Percentiles rank a stretch among this genome's conserved stretches.
Conservation (phyloP, 2,797 vertebrate genomes). For the Glyptemys insculpta region DNA sequence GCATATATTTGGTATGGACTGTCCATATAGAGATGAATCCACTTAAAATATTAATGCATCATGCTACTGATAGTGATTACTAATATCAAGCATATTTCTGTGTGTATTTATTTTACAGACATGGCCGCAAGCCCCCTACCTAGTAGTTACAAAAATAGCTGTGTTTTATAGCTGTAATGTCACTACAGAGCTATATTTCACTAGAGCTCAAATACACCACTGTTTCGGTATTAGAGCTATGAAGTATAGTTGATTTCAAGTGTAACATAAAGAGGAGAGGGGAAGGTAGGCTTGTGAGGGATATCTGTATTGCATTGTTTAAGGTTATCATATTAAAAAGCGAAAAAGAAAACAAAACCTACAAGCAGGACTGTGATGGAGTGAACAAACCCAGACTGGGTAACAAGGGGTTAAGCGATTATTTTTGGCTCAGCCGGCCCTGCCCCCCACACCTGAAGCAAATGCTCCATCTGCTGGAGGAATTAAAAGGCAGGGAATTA, state of each 20-base stretch:
- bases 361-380: too few species aligned
- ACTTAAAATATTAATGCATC: slow-evolving; percentile 47
- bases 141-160: slow-evolving; percentile 1
- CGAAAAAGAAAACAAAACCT: background rate
- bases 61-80: background rate
- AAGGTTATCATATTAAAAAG: background rate
- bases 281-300: background rate
- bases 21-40: background rate
- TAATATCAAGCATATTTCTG: background rate
- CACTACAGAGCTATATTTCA: slow-evolving; percentile 27
- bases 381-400: too few species aligned
- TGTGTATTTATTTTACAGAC: slow-evolving; percentile 23
- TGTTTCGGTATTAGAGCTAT: slow-evolving; percentile 23
- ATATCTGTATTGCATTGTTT: background rate
- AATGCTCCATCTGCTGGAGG: too few species aligned
- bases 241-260: slow-evolving; percentile 37
- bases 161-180: slow-evolving; percentile 21
- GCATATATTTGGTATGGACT: slow-evolving; percentile 15
- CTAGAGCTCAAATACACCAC: background rate
- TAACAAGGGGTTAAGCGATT: too few species aligned
- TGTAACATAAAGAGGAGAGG: background rate
- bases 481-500: too few species aligned
- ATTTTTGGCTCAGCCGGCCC: too few species aligned
- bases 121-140: background rate
- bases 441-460: too few species aligned